Base-by-base conservation (phyloP, 2,888 invertebrate genomes). In the Stenotaenia linearis region DNA sequence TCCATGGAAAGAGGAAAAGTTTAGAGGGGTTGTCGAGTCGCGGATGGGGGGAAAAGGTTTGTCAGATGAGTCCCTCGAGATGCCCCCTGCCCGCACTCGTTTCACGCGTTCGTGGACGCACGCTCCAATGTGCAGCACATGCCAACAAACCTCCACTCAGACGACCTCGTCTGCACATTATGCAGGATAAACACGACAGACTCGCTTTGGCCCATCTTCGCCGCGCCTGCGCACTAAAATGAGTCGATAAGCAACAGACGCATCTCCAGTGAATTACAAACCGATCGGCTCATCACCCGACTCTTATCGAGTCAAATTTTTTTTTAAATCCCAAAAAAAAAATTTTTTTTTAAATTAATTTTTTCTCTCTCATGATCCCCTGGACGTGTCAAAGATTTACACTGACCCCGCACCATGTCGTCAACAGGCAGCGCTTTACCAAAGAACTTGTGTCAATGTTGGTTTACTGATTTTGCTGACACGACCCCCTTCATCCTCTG, bases 381-480 rank as follows among this genome's bases (percentile, higher is more conserved):
- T 32, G 32, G 32, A 32, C 32, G n/a, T n/a, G n/a, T n/a, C 32
- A 74, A 9, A 18, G 74, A 74, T 10, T 6, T 21, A 10, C 56
- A 30, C 74, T 74, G 74, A 25, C 28, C 74, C 45, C 5, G 6
- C n/a, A 45, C 25, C 23, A 25, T 61, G 61, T 61, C 61, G 61
- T 61, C 61, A 61, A 61, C 61, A 61, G 61, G 61, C 61, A 28
- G 28, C 61, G 61, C 25, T 45, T 45, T 45, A 40, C 40, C n/a
- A 77, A 77, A 77, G 77, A 35, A 77, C 45, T 77, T 77, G 77
- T 77, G 77, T 77, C 77, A 77, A 77, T 77, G 77, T 77, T 77
- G 40, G 77, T 77, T 40, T 40, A 37, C 40, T 77, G 77, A 77
- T 77, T 77, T 77, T 40, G 77, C 77, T 35, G 37, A 28, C 77